Base-by-base conservation (phyloP, 2,888 invertebrate genomes). In the Aromia moschata region DNA sequence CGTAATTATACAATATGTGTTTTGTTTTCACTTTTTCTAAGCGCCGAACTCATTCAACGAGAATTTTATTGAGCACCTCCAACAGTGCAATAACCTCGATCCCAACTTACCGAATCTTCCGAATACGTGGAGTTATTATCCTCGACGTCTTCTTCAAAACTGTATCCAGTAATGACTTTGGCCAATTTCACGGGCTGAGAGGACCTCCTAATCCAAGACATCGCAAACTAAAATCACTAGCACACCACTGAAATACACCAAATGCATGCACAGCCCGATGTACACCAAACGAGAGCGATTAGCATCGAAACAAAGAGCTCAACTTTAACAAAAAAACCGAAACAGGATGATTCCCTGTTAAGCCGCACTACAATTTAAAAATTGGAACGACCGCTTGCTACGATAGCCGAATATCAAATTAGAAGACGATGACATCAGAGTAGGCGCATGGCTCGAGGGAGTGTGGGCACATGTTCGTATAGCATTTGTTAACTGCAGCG, bases 131-230 rank as follows among this genome's bases (percentile, higher is more conserved):
- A 76, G 18, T 69, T 62, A 45, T 57, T 67, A 60, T 77, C 76
- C 40, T 74, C 75, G 36, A 65, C 67, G 56, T 74, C 62, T 33
- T 64, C 61, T 44, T 65, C 63, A 53, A 64, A 63, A 30, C 70
- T 70, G 45, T 64, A 71, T 53, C 60, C 67, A 49, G 65, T 56
- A 38, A 61, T 30, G 31, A 67, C 70, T 53, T 69, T 69, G 10
- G 62, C 44, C 43, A 70, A 41, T 60, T 68, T 71, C 18, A 70
- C 62, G 3, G 76, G 72, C 38, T 75, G 75, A 1, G 74, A 75
- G 9, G 73, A 74, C 49, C 76, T 68, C 56, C 77, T 70, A 33
- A 76, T 69, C 79, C 79, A 79, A 57, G 77, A 74, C 77, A 77
- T 76, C 9, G 46, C 58, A 30, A 45, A 16, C 33, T 14, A 47